Percentiles rank a stretch among this genome's conserved stretches.
Evolutionary conservation across 2,113 vertebrate species (phyloP).

Genomic region (Oreocharis arfaki): DNA sequence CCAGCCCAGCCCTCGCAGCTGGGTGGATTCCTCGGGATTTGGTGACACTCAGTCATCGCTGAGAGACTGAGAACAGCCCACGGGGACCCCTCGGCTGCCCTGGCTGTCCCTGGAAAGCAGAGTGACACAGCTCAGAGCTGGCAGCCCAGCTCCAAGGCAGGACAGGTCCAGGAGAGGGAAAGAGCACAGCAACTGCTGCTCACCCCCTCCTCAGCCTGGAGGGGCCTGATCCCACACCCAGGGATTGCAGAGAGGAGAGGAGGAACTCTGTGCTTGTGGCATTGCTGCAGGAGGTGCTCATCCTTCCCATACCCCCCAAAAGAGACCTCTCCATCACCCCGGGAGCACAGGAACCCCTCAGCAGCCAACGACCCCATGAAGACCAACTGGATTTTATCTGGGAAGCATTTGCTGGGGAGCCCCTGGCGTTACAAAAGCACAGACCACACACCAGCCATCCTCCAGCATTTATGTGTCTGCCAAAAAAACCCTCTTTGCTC

Average conservation of each 20-base stretch:
- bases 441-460: neutral
- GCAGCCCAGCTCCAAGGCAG: neutral
- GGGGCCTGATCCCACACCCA: neutral
- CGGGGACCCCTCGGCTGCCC: neutral
- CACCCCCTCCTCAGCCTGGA: neutral
- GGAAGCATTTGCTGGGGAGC: neutral
- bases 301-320: neutral
- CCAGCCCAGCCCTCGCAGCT: rapidly evolving
- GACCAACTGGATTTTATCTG: neutral
- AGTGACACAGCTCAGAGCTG: rapidly evolving
- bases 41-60: rapidly evolving
- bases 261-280: neutral
- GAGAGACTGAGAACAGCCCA: neutral
- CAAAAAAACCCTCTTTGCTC: neutral
- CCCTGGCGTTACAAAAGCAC: neutral
- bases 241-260: neutral
- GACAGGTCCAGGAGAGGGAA: neutral
- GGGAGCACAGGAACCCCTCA: neutral
- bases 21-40: rapidly evolving
- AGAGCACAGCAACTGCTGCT: rapidly evolving
- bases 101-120: neutral
- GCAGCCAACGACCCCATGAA: neutral
- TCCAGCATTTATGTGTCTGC: neutral
- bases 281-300: neutral
- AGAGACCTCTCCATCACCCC: neutral